Evolutionary conservation across 2,113 vertebrate species (phyloP), one percentile per base, ranked within the genome.

Genomic region (Nothoprocta perdicaria): DNA sequence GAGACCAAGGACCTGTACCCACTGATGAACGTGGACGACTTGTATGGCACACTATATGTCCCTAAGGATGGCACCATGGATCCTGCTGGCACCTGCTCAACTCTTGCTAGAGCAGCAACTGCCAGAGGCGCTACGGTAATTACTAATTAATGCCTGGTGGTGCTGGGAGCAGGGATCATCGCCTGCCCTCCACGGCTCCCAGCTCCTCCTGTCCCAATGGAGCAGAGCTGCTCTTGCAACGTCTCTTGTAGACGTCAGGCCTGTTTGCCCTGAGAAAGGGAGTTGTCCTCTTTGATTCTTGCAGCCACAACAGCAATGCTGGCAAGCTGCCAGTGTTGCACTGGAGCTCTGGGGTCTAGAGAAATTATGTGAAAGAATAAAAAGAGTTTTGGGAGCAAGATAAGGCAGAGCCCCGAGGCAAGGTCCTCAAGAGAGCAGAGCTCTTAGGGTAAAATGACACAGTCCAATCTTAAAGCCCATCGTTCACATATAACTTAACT

Each of bases 1-100:
- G 98, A 99, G 96, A 99, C 99, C 69, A 99, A 99, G 91, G 98
- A 98, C 13, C 96, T 99, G 80, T 99, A 99, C 84, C 99, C 99
- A 0, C 97, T 99, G 93, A 99, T 99, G 99, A 99, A 99, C 1
- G 96, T 98, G 0, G 95, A 97, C 0, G 99, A 99, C 94, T 98
- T 99, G 5, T 99, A 99, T 0, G 99, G 99, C 75, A 99, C 99
- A 0, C 97, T 99, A 24, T 99, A 99, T 0, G 99, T 99, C 18
- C 99, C 99, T 1, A 98, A 98, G 43, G 99, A 99, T 0, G 99
- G 99, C 26, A 99, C 99, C 77, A 99, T 99, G 98, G 99, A 99
- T 95, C 99, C 99, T 0, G 99, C 99, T 0, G 99, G 99, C 46
- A 99, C 99, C 95, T 99, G 99, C 40, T 98, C 98, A 1, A 97